These are phyloP conservation scores for Ibidorhyncha struthersii DNA, from an alignment of 2,113 vertebrate species.

Conservation along the genomic window DNA sequence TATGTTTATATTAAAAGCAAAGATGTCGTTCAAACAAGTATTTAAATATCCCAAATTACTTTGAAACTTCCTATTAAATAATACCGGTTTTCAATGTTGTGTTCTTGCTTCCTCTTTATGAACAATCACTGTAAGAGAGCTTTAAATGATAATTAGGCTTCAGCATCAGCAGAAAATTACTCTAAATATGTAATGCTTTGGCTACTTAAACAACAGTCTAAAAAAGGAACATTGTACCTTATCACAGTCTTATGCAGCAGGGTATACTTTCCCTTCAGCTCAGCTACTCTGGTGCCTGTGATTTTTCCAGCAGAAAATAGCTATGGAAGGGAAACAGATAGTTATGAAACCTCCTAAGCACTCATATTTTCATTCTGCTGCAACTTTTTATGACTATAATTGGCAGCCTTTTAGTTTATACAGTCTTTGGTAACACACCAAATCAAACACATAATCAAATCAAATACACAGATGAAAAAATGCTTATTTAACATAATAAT, in stretches of 20 bases:
- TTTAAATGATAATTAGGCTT: not conserved
- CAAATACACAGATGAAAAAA: not conserved
- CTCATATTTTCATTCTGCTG: not conserved
- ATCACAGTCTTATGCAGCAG: slow-evolving; percentile 79
- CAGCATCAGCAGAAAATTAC: not conserved
- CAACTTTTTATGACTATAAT: not conserved
- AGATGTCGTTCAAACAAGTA: not conserved
- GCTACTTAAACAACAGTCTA: not conserved
- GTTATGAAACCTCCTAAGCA: not conserved
- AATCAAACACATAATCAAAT: not conserved
- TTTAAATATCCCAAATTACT: not conserved
- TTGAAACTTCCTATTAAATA: not conserved
- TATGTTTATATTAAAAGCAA: not conserved
- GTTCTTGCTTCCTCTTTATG: not conserved
- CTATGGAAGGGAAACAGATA: slow-evolving; percentile 70
- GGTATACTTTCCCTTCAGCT: slow-evolving; percentile 82
- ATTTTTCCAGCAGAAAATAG: slow-evolving; percentile 83
- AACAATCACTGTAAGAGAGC: not conserved
- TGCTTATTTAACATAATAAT: not conserved
- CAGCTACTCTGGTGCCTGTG: slow-evolving; percentile 73
- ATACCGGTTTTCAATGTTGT: not conserved
- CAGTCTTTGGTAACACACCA: not conserved
- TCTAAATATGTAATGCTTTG: not conserved
- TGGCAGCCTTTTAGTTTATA: not conserved
- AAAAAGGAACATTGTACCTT: slow-evolving; percentile 74